These are phyloP conservation scores for Apotomis turbidana DNA, from an alignment of 2,888 invertebrate species.

Conservation along the genomic window DNA sequence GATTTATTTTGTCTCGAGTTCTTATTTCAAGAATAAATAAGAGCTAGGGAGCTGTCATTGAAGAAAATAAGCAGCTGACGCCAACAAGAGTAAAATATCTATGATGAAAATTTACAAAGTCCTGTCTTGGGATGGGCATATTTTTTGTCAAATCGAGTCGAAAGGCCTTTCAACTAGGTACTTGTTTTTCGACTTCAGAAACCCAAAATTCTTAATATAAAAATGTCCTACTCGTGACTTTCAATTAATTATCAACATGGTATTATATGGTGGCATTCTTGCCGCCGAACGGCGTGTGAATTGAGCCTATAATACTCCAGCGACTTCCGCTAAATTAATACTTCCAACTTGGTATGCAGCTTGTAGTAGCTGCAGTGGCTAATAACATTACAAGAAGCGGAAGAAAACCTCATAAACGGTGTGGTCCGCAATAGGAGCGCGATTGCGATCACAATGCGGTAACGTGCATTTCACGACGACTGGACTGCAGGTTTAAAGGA, in stretches of 20 bases:
- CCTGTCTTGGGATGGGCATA: too few species aligned
- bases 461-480: slow-evolving; percentile 42
- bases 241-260: too few species aligned
- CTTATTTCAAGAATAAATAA: neutral
- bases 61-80: too few species aligned
- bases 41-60: neutral
- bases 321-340: slow-evolving; percentile 6
- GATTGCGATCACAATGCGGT: slow-evolving; percentile 49
- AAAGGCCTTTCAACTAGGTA: too few species aligned
- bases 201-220: too few species aligned
- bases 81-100: too few species aligned
- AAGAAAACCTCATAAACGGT: slow-evolving; percentile 40
- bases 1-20: neutral
- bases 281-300: too few species aligned
- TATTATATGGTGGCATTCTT: too few species aligned
- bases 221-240: too few species aligned
- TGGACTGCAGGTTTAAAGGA: slow-evolving; percentile 56
- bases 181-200: too few species aligned
- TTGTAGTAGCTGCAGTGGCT: neutral
- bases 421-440: slow-evolving; percentile 41
- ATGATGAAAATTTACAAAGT: too few species aligned
- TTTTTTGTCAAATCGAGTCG: too few species aligned
- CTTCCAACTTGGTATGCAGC: slow-evolving; percentile 6
- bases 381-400: slow-evolving; percentile 29
- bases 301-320: neutral